Conservation (phyloP, 2,113 vertebrate genomes). For the Sorex araneus region DNA sequence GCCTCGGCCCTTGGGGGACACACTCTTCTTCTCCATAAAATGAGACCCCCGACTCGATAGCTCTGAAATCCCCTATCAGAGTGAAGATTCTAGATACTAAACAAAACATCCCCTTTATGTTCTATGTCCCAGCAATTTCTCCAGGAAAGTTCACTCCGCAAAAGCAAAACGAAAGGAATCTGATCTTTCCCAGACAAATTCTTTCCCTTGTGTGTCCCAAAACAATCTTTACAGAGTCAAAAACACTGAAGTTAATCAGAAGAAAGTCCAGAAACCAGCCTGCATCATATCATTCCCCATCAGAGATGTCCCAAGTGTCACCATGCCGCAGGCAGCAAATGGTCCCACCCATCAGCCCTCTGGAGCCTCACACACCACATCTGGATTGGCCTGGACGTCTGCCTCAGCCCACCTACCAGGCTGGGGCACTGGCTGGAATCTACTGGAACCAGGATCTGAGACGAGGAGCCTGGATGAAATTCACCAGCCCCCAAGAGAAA, state of each 20-base stretch:
- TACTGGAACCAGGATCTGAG: constrained; percentile 49
- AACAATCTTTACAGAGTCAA: neutral
- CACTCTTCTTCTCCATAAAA: neutral
- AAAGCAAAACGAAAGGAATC: neutral
- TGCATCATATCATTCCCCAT: neutral
- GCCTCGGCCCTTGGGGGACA: neutral
- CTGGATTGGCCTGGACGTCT: neutral
- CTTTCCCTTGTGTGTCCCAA: neutral
- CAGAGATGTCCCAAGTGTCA: neutral
- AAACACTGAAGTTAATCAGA: neutral
- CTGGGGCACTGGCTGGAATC: constrained; percentile 1
- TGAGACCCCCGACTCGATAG: neutral
- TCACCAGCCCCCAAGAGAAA: neutral
- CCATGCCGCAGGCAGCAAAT: neutral
- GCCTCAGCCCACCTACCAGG: constrained; percentile 20
- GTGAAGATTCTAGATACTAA: constrained; percentile 44
- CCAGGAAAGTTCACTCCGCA: neutral
- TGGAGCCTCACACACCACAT: neutral
- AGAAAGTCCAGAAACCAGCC: neutral
- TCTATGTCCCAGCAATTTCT: neutral
- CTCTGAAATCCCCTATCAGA: neutral
- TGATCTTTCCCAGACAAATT: neutral
- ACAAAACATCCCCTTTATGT: neutral
- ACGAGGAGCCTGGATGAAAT: constrained; percentile 31
- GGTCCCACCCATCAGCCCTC: neutral